Evolutionary conservation across 2,113 vertebrate genomes (phyloP).

Genomic region (Toxotes jaculatrix): DNA sequence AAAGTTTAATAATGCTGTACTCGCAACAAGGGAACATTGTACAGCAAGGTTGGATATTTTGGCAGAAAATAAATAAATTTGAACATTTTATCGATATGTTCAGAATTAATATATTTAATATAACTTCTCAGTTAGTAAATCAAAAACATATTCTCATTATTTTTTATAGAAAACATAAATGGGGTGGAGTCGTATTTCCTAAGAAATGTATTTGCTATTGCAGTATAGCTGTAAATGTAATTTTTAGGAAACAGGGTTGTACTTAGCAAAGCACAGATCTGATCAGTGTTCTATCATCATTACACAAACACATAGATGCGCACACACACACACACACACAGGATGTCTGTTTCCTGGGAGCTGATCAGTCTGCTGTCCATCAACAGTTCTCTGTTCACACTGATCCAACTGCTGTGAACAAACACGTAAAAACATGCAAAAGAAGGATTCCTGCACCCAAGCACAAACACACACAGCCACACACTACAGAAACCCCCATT

Average conservation of each 20-base stretch:
- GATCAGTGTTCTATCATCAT: conserved; percentile 18
- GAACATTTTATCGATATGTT: background rate
- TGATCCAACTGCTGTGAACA: conserved; percentile 56
- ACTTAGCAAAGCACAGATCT: conserved; percentile 33
- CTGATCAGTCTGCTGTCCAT: conserved; percentile 46
- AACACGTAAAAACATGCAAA: conserved; percentile 41
- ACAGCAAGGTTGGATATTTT: background rate
- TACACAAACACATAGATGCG: conserved; percentile 31
- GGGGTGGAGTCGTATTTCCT: background rate
- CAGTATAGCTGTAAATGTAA: background rate
- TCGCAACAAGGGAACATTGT: background rate
- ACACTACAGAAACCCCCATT: background rate
- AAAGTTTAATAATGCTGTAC: background rate
- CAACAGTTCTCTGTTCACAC: conserved; percentile 45
- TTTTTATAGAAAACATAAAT: background rate
- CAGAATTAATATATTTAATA: background rate
- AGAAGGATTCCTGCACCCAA: conserved; percentile 51
- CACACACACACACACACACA: conserved; percentile 23
- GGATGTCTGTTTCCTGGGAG: conserved; percentile 22
- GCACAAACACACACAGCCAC: conserved; percentile 36
- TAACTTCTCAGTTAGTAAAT: background rate
- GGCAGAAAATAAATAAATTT: background rate
- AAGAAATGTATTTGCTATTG: background rate
- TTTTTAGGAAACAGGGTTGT: background rate
- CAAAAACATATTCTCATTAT: background rate